These are phyloP conservation scores for Grantiella picta DNA, from an alignment of 2,113 vertebrate species.

Conservation along the genomic window DNA sequence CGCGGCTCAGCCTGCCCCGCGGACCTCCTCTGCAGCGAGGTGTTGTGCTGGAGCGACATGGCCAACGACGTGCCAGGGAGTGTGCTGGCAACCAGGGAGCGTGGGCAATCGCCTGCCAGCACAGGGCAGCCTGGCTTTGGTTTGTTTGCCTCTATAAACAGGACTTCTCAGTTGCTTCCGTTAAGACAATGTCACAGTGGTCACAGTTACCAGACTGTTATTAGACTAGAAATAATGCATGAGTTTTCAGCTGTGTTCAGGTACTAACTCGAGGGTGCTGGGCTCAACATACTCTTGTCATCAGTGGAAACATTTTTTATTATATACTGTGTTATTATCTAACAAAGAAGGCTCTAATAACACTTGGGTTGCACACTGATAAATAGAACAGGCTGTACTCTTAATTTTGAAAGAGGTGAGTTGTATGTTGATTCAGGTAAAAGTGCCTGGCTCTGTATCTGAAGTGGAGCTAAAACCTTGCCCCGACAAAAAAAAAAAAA, in stretches of 20 bases:
- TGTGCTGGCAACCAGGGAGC: neutral
- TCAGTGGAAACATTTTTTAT: neutral
- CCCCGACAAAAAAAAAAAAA: neutral
- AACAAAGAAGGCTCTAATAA: neutral
- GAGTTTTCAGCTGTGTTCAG: neutral
- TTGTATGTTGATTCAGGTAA: neutral
- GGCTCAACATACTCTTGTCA: fast-evolving
- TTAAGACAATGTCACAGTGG: neutral
- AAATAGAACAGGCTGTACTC: neutral
- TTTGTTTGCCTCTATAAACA: neutral
- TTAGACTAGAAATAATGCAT: fast-evolving
- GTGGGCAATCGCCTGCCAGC: fast-evolving
- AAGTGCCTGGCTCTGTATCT: neutral
- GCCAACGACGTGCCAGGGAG: neutral
- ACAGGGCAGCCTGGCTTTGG: neutral
- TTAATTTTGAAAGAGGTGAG: neutral
- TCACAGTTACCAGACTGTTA: neutral
- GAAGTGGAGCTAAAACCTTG: neutral
- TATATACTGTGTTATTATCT: neutral
- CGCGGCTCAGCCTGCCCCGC: neutral
- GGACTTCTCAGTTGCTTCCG: neutral
- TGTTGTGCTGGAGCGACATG: fast-evolving
- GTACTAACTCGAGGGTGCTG: neutral
- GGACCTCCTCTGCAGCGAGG: neutral
- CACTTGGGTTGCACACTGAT: neutral